These are phyloP conservation scores for Arrhopalites spinosus DNA, from an alignment of 2,888 invertebrate species.

Conservation along the genomic window DNA sequence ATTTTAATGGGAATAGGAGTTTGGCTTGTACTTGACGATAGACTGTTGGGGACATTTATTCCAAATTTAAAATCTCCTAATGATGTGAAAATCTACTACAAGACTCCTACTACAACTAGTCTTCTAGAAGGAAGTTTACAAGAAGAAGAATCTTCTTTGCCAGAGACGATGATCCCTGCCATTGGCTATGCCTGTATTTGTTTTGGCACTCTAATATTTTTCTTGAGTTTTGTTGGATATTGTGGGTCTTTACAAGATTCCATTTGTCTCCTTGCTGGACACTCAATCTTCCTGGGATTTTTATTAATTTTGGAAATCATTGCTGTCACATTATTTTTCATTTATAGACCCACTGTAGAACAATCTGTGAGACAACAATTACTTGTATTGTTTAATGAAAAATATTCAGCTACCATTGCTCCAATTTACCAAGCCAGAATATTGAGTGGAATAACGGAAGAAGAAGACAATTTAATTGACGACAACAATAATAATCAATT, in stretches of 20 bases:
- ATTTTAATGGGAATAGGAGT: constrained; percentile 32
- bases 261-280: constrained; percentile 68
- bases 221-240: constrained; percentile 73
- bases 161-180: constrained; percentile 58
- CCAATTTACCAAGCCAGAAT: not conserved
- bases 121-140: not conserved
- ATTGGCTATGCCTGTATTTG: constrained; percentile 70
- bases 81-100: not conserved
- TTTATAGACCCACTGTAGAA: constrained; percentile 12
- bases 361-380: constrained; percentile 1
- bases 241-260: constrained; percentile 72
- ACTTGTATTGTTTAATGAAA: not conserved
- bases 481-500: not conserved
- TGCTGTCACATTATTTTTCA: constrained; percentile 31
- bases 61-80: not conserved
- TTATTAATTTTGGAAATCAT: constrained; percentile 42
- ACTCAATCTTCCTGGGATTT: constrained; percentile 33
- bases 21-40: constrained; percentile 29
- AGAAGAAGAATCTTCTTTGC: not conserved
- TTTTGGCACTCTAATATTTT: constrained; percentile 70
- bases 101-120: too few species aligned
- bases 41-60: constrained; percentile 6
- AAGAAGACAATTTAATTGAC: not conserved
- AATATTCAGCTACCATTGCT: not conserved
- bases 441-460: not conserved